Conservation (phyloP, 2,113 vertebrate species). For the Tragelaphus strepsiceros region DNA sequence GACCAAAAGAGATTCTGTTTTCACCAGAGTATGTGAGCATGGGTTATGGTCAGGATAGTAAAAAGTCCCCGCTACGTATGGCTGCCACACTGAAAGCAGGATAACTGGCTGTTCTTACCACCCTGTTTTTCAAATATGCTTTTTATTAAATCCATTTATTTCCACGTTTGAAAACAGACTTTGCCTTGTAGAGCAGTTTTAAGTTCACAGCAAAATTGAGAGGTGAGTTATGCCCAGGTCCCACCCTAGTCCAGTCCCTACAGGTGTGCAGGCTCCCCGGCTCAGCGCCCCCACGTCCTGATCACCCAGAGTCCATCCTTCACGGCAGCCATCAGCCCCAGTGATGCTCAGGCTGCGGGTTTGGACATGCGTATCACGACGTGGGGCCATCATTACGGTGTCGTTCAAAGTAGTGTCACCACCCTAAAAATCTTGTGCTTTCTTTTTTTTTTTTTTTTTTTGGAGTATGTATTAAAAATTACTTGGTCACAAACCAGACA, state of each 20-base stretch:
- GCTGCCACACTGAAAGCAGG: background rate
- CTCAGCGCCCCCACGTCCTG: fast-evolving
- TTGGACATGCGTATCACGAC: fast-evolving
- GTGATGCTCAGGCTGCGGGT: background rate
- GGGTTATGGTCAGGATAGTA: background rate
- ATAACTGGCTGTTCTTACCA: background rate
- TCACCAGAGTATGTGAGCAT: background rate
- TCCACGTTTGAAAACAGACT: background rate
- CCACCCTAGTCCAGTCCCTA: fast-evolving
- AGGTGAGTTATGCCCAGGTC: background rate
- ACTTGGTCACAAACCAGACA: background rate
- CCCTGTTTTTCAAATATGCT: background rate
- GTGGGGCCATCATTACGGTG: fast-evolving
- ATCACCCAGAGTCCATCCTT: background rate
- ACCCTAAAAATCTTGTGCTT: background rate
- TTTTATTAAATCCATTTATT: background rate
- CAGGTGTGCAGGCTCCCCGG: fast-evolving
- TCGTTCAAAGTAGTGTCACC: background rate
- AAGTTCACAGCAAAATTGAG: background rate
- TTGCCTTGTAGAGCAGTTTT: background rate
- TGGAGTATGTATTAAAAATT: background rate
- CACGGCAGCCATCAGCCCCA: background rate
- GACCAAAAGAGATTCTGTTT: background rate
- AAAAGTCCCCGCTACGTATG: background rate
- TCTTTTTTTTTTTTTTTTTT: background rate